These are phyloP conservation scores for Urocolius indicus DNA, from an alignment of 2,113 vertebrate species.

Conservation along the genomic window DNA sequence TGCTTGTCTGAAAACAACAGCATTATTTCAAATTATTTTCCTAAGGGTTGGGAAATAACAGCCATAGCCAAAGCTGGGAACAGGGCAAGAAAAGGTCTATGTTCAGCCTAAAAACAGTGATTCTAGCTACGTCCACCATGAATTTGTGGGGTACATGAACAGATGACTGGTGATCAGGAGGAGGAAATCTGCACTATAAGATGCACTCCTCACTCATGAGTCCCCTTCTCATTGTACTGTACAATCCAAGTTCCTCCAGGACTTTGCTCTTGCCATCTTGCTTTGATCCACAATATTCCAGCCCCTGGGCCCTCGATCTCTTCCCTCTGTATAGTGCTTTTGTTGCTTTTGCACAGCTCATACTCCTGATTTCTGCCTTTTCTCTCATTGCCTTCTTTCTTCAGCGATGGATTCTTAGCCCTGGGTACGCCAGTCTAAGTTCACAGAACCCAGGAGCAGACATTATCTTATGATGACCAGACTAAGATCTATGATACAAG, in stretches of 20 bases:
- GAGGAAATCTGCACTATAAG: neutral
- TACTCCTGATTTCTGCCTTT: neutral
- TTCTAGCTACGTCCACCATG: neutral
- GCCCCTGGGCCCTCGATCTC: neutral
- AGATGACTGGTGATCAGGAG: neutral
- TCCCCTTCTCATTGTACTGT: neutral
- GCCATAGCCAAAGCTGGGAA: slow-evolving; percentile 31
- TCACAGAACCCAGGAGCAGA: neutral
- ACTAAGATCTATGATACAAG: neutral
- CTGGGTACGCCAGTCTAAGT: neutral
- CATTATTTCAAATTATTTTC: slow-evolving; percentile 77
- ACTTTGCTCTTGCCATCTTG: neutral
- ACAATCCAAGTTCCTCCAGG: neutral
- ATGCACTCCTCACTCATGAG: neutral
- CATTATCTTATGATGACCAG: neutral
- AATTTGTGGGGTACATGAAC: neutral
- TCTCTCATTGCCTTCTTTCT: neutral
- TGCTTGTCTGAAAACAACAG: slow-evolving; percentile 81
- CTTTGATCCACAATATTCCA: neutral
- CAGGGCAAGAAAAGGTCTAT: neutral
- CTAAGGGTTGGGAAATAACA: slow-evolving; percentile 60
- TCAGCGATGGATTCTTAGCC: neutral
- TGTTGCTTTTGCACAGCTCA: neutral
- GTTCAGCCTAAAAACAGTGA: neutral
- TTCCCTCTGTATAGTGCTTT: neutral